Evolutionary conservation across 2,888 invertebrate genomes (phyloP), one percentile per base, ranked within the genome.

Genomic region (Pseudeuparius sepicola): DNA sequence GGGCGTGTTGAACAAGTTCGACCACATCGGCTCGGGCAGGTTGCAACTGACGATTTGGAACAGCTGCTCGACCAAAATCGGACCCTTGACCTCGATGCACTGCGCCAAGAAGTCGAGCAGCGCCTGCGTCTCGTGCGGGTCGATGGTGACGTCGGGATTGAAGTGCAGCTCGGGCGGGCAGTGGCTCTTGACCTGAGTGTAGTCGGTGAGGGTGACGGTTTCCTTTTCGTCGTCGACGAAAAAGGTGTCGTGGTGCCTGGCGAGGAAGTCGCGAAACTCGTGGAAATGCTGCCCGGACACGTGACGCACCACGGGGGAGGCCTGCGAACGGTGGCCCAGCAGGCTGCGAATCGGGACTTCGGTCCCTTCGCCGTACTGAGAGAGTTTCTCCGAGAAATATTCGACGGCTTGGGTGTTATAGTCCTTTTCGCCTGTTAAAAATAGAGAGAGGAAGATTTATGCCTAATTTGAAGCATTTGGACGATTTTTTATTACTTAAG

Each of bases 301-400:
- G 63, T 94, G 90, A 43, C 97, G 78, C 47, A 98, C 93, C 71
- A 96, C 96, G 10, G 90, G 89, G 40, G 93, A 87, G 13, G 97
- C 97, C 33, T 43, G 43, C 6, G 43, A 43, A 10, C 43, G 76
- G 66, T 97, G 97, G 1, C 97, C 97, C 41, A 97, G 73, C 45
- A 98, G 73, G 62, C 93, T 93, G 61, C 89, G 89, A 49, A 97
- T 90, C 3, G 94, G 96, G 46, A 98, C 90, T 70, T 97, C 96
- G 2, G 93, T 88, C 35, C 86, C 89, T 45, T 87, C 81, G 39
- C 97, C 94, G 63, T 97, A 93, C 65, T 96, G 89, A 45, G 87
- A 71, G 64, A 98, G 76, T 68, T 96, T 94, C 58, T 84, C 78
- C 36, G 88, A 85, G 66, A 98, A 98, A 68, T 96, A 98, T 58